Evolutionary conservation across 2,113 vertebrate genomes (phyloP).

Genomic region (Myrmecophaga tridactyla): DNA sequence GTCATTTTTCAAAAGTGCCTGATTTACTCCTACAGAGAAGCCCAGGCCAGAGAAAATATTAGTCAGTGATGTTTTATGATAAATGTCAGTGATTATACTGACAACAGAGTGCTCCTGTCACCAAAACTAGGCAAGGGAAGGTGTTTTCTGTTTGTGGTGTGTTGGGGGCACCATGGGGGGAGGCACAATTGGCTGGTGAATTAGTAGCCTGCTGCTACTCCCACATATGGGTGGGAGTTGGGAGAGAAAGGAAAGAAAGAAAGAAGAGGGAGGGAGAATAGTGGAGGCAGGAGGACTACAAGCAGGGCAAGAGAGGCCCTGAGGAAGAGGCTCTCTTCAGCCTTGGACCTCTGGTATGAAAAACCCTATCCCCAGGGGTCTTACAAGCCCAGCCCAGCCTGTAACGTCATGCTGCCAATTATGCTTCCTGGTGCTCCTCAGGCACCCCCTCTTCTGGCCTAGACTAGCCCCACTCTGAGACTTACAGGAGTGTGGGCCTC

Average conservation of each 20-base stretch:
- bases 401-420: background rate
- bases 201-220: background rate
- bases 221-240: background rate
- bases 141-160: background rate
- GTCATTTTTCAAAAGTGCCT: background rate
- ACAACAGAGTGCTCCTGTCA: constrained; percentile 22
- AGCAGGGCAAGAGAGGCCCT: background rate
- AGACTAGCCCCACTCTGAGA: background rate
- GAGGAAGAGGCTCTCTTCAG: background rate
- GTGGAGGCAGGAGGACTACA: background rate
- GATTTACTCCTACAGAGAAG: background rate
- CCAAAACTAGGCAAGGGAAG: background rate
- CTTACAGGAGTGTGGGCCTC: background rate
- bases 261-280: background rate
- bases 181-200: background rate
- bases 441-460: background rate
- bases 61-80: constrained; percentile 19
- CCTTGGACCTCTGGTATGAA: background rate
- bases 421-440: background rate
- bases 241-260: background rate
- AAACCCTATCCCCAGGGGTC: background rate
- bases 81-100: constrained; percentile 32
- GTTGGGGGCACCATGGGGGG: too few relatives aligned
- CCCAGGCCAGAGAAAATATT: background rate
- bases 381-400: background rate